Evolutionary conservation across 2,888 invertebrate species (phyloP).

Genomic region (Liodrosophila aerea): DNA sequence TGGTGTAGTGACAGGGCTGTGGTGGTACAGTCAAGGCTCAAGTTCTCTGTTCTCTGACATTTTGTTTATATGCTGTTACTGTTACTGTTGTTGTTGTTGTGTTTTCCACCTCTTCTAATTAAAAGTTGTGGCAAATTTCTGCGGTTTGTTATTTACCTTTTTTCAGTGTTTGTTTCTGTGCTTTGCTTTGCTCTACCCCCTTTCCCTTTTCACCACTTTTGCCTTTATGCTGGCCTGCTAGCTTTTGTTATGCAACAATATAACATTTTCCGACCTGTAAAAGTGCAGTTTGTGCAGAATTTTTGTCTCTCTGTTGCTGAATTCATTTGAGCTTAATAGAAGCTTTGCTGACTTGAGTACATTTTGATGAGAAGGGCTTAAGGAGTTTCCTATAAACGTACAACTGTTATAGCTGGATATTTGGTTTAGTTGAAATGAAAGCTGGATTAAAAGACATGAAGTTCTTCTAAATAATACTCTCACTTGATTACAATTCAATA

Average conservation of each 20-base stretch:
- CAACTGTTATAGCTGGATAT: too few relatives aligned
- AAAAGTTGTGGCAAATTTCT: constrained; percentile 56
- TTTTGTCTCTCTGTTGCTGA: constrained; percentile 4
- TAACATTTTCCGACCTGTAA: constrained; percentile 21
- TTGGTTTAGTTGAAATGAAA: too few relatives aligned
- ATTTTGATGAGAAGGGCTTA: too few relatives aligned
- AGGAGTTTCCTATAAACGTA: too few relatives aligned
- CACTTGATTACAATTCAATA: too few relatives aligned
- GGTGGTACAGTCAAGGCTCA: not conserved
- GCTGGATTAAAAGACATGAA: too few relatives aligned
- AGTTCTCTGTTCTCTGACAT: not conserved
- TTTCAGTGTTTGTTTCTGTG: constrained; percentile 13
- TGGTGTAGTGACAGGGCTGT: too few relatives aligned
- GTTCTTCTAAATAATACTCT: too few relatives aligned
- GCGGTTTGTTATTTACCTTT: constrained; percentile 41
- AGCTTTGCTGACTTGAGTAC: not conserved
- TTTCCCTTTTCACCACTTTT: too few relatives aligned
- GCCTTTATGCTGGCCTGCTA: too few relatives aligned
- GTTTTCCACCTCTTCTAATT: constrained; percentile 51
- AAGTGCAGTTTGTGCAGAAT: constrained; percentile 25
- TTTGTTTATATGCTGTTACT: not conserved
- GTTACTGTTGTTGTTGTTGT: constrained; percentile 11
- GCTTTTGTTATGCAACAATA: constrained; percentile 33
- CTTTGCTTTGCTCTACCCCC: not conserved
- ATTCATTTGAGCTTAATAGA: constrained; percentile 6